Base-by-base conservation (phyloP, 2,888 invertebrate species). In the Liopterus haemorrhoidalis region DNA sequence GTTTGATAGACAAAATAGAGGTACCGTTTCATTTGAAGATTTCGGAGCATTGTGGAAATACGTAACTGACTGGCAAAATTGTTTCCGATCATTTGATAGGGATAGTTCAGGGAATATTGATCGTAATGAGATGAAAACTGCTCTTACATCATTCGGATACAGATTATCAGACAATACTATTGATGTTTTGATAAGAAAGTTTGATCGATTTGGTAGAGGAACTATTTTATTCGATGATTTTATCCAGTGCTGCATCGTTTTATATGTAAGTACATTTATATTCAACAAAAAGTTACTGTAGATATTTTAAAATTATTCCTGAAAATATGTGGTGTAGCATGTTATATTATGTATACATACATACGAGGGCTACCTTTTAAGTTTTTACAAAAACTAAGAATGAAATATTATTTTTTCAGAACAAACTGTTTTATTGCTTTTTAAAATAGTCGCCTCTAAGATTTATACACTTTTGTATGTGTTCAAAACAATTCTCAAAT, bases 1-100 rank as follows among this genome's bases (percentile, higher is more conserved):
- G 95, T 96, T 94, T 73, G 97, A 99, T 66, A 81, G 82, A 52
- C 85, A 89, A 59, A 85, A 82, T 59, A 78, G 82, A 59, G 96
- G 95, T 5, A 85, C 85, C 1, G 92, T 99, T 41, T 85, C 81
- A 57, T 96, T 96, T 68, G 85, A 93, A 59, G 95, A 97, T 67
- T 99, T 99, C 69, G 87, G 89, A 36, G 85, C 91, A 0, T 70
- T 99, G 1, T 99, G 97, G 97, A 93, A 94, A 65, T 99, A 96
- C 68, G 90, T 99, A 0, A 91, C 89, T 4, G 96, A 97, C 61
- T 99, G 97, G 97, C 93, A 96, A 64, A 85, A 81, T 60, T 94
- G 93, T 64, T 99, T 99, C 68, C 79, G 88, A 30, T 84, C 88
- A 1, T 97, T 94, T 64, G 99, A 99, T 65, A 73, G 84, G 30